A percentile compares a stretch with the other conserved stretches of the same genome.
Evolutionary conservation across 2,888 invertebrate genomes (phyloP).

Genomic region (Campoplex nolae): DNA sequence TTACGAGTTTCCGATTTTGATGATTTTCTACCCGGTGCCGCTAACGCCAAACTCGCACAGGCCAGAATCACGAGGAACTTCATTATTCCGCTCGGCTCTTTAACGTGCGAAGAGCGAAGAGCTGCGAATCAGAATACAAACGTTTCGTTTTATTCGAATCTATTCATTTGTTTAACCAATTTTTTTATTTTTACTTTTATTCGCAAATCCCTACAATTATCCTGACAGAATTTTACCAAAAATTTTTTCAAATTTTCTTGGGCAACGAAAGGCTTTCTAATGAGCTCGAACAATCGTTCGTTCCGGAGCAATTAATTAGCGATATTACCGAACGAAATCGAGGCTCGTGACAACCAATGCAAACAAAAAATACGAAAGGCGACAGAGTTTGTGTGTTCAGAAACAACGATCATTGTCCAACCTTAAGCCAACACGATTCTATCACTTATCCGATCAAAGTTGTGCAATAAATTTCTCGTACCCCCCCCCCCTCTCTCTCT

Average conservation of each 20-base stretch:
- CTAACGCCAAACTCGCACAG: conserved; percentile 68
- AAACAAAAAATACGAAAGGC: conserved; percentile 10
- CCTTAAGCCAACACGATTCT: conserved; percentile 27
- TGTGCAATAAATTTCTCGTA: conserved; percentile 61
- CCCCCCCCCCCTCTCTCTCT: conserved; percentile 40
- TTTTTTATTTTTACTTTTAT: too few species aligned
- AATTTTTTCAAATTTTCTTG: not conserved
- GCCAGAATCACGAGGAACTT: conserved; percentile 71
- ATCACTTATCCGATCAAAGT: conserved; percentile 62
- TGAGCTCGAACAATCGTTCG: conserved; percentile 31
- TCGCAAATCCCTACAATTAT: too few species aligned
- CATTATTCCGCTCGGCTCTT: conserved; percentile 34
- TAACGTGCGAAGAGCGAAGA: not conserved
- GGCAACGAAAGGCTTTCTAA: conserved; percentile 50
- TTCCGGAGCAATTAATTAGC: conserved; percentile 42
- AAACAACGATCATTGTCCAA: not conserved
- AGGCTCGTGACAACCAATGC: not conserved
- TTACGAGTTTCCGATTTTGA: conserved; percentile 63
- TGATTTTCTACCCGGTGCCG: conserved; percentile 65
- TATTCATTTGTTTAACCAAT: too few species aligned
- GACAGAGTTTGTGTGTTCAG: not conserved
- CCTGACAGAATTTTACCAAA: too few species aligned
- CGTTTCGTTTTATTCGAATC: too few species aligned
- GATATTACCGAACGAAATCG: conserved; percentile 52
- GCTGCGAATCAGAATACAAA: conserved; percentile 25